Conservation (phyloP, 2,888 invertebrate genomes). For the Tetragnatha montana region DNA sequence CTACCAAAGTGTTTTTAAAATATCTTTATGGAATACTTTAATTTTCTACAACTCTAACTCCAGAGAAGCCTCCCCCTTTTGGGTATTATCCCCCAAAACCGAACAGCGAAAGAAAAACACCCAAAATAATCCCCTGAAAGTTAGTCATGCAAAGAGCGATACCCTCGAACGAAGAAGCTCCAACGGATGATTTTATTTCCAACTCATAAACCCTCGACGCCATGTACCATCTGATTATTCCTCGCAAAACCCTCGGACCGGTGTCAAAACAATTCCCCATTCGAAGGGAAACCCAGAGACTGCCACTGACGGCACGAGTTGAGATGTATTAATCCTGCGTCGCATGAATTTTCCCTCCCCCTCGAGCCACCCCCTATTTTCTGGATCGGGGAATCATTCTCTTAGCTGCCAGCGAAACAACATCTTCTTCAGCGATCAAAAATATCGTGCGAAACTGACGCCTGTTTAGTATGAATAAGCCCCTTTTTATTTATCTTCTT, state of each 20-base stretch:
- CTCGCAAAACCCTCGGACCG: constrained; percentile 50
- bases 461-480: constrained; percentile 52
- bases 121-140: background rate
- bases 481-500: constrained; percentile 15
- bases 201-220: constrained; percentile 12
- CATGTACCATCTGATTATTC: constrained; percentile 47
- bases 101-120: background rate
- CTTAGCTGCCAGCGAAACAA: constrained; percentile 44
- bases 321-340: constrained; percentile 64
- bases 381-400: constrained; percentile 28
- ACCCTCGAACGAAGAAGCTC: background rate
- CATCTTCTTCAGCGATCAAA: constrained; percentile 58
- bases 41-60: too few relatives aligned
- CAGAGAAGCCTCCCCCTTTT: too few relatives aligned
- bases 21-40: too few relatives aligned
- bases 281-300: constrained; percentile 40
- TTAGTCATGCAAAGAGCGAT: background rate
- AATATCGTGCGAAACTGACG: constrained; percentile 64
- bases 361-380: background rate
- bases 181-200: constrained; percentile 15
- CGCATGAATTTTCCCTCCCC: constrained; percentile 44
- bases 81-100: background rate
- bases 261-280: constrained; percentile 65
- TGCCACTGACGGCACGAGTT: constrained; percentile 61
- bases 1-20: too few relatives aligned